Conservation (phyloP, 2,888 invertebrate species). For the Cerceris rybyensis region DNA sequence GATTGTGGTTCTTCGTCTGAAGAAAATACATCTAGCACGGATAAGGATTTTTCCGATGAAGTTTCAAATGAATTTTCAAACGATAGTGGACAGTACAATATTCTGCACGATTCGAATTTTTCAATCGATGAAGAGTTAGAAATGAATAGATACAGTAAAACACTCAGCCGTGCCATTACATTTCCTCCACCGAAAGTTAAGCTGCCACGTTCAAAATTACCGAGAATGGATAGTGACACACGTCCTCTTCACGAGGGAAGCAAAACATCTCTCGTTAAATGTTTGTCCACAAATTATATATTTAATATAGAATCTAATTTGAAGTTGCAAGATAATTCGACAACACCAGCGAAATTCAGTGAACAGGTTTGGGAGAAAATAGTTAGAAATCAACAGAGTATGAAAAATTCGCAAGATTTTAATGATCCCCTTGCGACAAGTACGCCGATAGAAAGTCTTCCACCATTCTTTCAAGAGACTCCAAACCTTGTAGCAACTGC, state of each 20-base stretch:
- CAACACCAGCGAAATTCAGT: not conserved
- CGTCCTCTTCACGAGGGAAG: slow-evolving; percentile 26
- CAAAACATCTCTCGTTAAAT: slow-evolving; percentile 1
- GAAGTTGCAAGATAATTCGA: not conserved
- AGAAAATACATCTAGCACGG: slow-evolving; percentile 75
- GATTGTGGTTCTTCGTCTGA: slow-evolving; percentile 71
- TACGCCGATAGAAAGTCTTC: slow-evolving; percentile 30
- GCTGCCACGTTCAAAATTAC: not conserved
- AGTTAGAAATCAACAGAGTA: not conserved
- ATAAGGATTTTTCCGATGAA: slow-evolving; percentile 66
- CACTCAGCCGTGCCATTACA: slow-evolving; percentile 13
- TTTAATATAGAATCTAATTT: not conserved
- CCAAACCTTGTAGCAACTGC: not conserved
- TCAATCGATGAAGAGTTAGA: slow-evolving; percentile 28
- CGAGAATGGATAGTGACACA: slow-evolving; percentile 32
- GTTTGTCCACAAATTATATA: slow-evolving; percentile 34
- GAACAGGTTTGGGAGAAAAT: not conserved
- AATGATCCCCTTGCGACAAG: slow-evolving; percentile 27
- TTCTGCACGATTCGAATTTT: slow-evolving; percentile 71
- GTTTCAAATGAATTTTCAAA: slow-evolving; percentile 52
- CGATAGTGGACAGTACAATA: slow-evolving; percentile 77
- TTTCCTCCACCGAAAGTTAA: slow-evolving; percentile 26
- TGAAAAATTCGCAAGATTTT: slow-evolving; percentile 1
- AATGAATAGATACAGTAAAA: not conserved
- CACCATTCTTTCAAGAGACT: slow-evolving; percentile 6